Percentiles rank a stretch among this genome's conserved stretches.
phyloP scores from a whole-genome alignment of 2,888 invertebrate genomes.

The Mythimna ferrago region DNA sequence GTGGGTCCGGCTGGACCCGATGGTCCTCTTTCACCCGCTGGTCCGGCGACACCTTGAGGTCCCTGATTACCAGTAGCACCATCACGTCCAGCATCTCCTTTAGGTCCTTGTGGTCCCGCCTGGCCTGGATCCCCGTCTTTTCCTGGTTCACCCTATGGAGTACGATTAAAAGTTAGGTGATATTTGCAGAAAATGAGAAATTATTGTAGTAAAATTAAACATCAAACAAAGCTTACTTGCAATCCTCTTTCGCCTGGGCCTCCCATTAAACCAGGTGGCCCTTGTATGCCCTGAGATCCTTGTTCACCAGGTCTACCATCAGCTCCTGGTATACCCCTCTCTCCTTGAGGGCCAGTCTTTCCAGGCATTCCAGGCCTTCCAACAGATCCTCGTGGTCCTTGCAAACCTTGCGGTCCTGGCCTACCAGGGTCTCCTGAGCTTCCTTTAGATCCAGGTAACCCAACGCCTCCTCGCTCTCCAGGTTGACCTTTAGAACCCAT shows the following conservation, averaged over 20 bases:
- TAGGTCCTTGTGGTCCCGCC: slow-evolving; percentile 94
- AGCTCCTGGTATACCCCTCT: slow-evolving; percentile 94
- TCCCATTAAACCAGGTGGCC: slow-evolving; percentile 94
- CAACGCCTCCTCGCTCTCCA: slow-evolving; percentile 93
- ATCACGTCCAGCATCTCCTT: slow-evolving; percentile 95
- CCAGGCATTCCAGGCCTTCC: slow-evolving; percentile 94
- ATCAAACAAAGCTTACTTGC: slow-evolving; percentile 85
- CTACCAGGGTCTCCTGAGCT: slow-evolving; percentile 91
- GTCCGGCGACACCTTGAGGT: slow-evolving; percentile 93
- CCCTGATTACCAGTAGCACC: slow-evolving; percentile 94
- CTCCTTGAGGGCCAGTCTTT: slow-evolving; percentile 93
- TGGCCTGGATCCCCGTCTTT: slow-evolving; percentile 95
- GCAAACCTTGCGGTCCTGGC: slow-evolving; percentile 92
- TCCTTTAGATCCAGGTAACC: slow-evolving; percentile 90
- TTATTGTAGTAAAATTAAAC: neutral
- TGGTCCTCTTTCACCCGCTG: slow-evolving; percentile 94
- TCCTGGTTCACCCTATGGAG: slow-evolving; percentile 93
- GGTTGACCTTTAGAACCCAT: slow-evolving; percentile 94
- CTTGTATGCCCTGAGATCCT: slow-evolving; percentile 95
- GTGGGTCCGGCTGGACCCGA: slow-evolving; percentile 94
- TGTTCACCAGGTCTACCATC: slow-evolving; percentile 97
- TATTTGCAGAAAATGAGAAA: neutral
- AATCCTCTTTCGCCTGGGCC: slow-evolving; percentile 95
- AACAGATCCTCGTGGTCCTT: slow-evolving; percentile 91
- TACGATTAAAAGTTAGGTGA: neutral